Base-by-base conservation (phyloP, 2,888 invertebrate genomes). In the Resseliella maxima region DNA sequence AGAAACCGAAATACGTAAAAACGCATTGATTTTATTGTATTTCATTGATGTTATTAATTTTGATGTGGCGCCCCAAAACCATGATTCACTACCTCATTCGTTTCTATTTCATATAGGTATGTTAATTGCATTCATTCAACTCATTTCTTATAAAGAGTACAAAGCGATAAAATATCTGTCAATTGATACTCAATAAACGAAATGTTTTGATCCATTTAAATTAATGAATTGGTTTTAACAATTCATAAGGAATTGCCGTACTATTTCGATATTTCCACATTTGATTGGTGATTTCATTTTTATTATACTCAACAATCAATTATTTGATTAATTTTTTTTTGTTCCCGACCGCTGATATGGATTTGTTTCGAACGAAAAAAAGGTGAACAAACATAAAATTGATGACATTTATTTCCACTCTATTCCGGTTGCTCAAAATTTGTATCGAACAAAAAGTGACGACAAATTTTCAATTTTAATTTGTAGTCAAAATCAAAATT, bases 11-110 rank as follows among this genome's bases (percentile, higher is more conserved):
- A 41, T 8, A 41, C 6, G 41, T n/a, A n/a, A 41, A 41, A 41
- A 41, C 41, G 41, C 41, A 41, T 41, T 41, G 5, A 12, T 41
- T 41, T 41, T 50, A 50, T 50, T 18, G 46, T 50, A 15, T 50
- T 59, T 24, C 24, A 59, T 59, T 59, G 59, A 59, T 59, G 59
- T 59, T 59, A 59, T 59, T 59, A 59, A 59, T 59, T 59, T 59
- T 59, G 24, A 59, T 59, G 24, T 59, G 59, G 27, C 59, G 59
- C 59, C 59, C 59, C 5, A 6, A 24, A 27, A 59, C n/a, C n/a
- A 59, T 12, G 12, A 59, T 24, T 59, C 24, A 8, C n/a, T 27
- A 5, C n/a, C 2, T 59, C 24, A 59, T 24, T 27, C 59, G 24
- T 24, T 3, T 59, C 24, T 0, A 59, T 24, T 59, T 27, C 24